These are phyloP conservation scores for Porites lutea DNA, from an alignment of 64 coral and sea anemone species.

Conservation along the genomic window DNA sequence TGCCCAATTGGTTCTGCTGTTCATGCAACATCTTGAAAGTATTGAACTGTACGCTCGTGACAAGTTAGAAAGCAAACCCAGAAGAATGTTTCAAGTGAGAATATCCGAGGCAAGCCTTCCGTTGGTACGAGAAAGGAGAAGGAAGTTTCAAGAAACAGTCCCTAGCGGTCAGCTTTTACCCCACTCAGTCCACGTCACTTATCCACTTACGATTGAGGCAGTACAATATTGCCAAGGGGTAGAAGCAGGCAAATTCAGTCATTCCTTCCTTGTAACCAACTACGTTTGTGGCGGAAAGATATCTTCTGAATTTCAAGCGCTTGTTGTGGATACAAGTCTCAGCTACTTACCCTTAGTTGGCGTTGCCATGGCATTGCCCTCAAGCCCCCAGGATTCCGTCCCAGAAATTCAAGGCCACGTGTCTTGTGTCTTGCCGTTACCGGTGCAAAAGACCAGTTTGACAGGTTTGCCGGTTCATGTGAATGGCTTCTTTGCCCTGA, in stretches of 20 bases:
- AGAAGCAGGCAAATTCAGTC: neutral
- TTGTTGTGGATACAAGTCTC: slow-evolving; percentile 67
- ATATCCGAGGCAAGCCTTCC: slow-evolving; percentile 46
- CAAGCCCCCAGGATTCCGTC: neutral
- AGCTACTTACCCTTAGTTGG: slow-evolving; percentile 80
- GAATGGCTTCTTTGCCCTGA: slow-evolving; percentile 94
- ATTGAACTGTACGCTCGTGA: slow-evolving; percentile 76
- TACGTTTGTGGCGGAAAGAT: slow-evolving; percentile 57
- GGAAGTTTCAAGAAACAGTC: slow-evolving; percentile 56
- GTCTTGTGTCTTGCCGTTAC: slow-evolving; percentile 93
- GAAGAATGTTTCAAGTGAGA: slow-evolving; percentile 59
- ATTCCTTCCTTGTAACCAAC: slow-evolving; percentile 80
- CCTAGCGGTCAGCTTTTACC: neutral
- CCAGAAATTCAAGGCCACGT: slow-evolving; percentile 37
- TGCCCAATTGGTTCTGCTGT: slow-evolving; percentile 76
- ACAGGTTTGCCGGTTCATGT: slow-evolving; percentile 95
- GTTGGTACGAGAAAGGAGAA: slow-evolving; percentile 50
- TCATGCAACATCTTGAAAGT: slow-evolving; percentile 82
- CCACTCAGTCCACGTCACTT: slow-evolving; percentile 50
- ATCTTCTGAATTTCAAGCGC: slow-evolving; percentile 39
- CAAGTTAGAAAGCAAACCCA: slow-evolving; percentile 17
- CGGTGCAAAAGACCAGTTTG: slow-evolving; percentile 64
- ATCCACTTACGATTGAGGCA: slow-evolving; percentile 72
- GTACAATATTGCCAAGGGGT: neutral
- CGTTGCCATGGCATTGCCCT: slow-evolving; percentile 49